A percentile compares a stretch with the other conserved stretches of the same genome.
Evolutionary conservation across 1,140 invertebrate species (phyloP).

Genomic region (Scaptomyza graminum): DNA sequence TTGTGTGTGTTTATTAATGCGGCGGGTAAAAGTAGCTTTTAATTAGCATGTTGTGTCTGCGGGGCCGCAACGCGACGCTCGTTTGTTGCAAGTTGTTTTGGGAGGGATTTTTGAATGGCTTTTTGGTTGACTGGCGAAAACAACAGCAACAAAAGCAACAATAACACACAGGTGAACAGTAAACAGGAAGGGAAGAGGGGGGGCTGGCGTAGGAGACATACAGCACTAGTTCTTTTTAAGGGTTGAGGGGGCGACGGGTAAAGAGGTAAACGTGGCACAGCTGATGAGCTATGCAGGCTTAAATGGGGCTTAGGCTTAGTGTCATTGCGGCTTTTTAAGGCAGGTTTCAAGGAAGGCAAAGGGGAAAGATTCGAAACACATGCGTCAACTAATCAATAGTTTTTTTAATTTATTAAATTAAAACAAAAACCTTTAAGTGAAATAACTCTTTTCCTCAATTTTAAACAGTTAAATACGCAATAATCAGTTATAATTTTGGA

Average conservation of each 20-base stretch:
- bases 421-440: too few relatives aligned
- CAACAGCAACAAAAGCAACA: neutral
- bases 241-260: neutral
- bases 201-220: too few relatives aligned
- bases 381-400: conserved; percentile 27
- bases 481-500: too few relatives aligned
- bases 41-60: conserved; percentile 79
- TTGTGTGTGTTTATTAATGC: conserved; percentile 73
- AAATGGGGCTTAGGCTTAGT: conserved; percentile 17
- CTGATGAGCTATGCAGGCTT: conserved; percentile 19
- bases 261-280: conserved; percentile 3
- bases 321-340: conserved; percentile 10
- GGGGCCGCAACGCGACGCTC: conserved; percentile 22
- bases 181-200: too few relatives aligned
- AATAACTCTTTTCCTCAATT: too few relatives aligned
- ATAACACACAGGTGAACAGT: neutral
- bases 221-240: conserved; percentile 2
- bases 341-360: neutral
- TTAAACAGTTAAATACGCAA: too few relatives aligned
- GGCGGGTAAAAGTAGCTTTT: conserved; percentile 77
- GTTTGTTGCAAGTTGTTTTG: conserved; percentile 56
- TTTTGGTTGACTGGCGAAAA: conserved; percentile 59
- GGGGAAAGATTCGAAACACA: neutral
- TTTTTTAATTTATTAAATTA: too few relatives aligned
- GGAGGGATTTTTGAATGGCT: conserved; percentile 58